Base-by-base conservation (phyloP, 2,113 vertebrate species). In the Acanthochromis polyacanthus region DNA sequence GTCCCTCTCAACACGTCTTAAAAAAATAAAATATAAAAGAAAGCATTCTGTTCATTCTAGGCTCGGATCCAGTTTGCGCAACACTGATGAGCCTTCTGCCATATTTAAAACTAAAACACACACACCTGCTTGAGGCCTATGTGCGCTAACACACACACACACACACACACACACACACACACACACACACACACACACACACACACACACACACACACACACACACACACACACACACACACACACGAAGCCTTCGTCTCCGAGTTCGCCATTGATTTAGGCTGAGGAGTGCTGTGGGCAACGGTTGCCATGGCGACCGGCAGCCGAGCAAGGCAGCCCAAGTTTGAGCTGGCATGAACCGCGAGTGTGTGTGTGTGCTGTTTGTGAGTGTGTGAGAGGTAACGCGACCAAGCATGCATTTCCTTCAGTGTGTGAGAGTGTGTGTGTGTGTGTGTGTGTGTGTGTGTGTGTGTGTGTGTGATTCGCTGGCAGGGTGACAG, bases 271-370 rank as follows among this genome's bases (percentile, higher is more conserved):
- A 94, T 94, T 92, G 93, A 95, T 94, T 95, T 88, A 86, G 91
- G 91, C 89, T 93, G 93, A 81, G 89, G 93, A 89, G 93, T 89
- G 92, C 94, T 91, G 83, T 93, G 93, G 92, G 95, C 94, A 92
- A 94, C 66, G 89, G 95, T 95, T 94, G 91, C 93, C 82, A 91
- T 92, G 89, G 92, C 88, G 94, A 95, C 94, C 88, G 65, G 86
- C 93, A 94, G 92, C 85, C 71, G 89, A 91, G 92, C 91, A 89
- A 92, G 91, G 82, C 93, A 86, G 93, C 93, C 94, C 93, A 94
- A 93, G 88, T 94, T 94, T 92, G 79, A 86, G 90, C 80, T 91
- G 82, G 91, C 87, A 85, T 65, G 85, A 84, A 80, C 86, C 68
- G 78, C 75, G 71, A 63, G 55, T 61, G 65, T 38, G 20, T 50